Conservation (phyloP, 2,113 vertebrate genomes). For the Diadophis punctatus region DNA sequence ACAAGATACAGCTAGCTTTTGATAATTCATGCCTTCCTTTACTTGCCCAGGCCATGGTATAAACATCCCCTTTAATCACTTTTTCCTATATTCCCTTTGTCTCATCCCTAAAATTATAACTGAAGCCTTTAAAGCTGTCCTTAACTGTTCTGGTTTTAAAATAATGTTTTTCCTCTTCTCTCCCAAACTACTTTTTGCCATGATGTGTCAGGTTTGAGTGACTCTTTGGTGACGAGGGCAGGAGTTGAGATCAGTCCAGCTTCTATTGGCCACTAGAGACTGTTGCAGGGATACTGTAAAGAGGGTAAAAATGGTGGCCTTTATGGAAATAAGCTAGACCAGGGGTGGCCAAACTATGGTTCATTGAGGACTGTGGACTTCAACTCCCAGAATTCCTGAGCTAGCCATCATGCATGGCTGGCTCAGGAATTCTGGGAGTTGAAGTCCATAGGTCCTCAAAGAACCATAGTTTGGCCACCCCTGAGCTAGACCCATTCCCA, state of each 20-base stretch:
- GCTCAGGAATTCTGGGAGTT: too few species aligned
- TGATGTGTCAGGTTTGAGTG: not conserved
- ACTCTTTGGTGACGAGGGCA: not conserved
- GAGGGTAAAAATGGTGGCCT: not conserved
- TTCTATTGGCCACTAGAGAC: not conserved
- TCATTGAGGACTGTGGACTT: too few species aligned
- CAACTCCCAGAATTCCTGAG: too few species aligned
- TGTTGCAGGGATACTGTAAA: not conserved
- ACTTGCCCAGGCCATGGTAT: not conserved
- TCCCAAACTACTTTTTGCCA: not conserved
- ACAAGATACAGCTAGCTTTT: not conserved
- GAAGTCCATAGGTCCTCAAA: too few species aligned
- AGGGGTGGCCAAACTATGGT: too few species aligned
- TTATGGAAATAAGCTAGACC: not conserved
- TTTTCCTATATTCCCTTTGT: not conserved
- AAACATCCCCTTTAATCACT: too few species aligned
- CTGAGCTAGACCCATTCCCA: not conserved
- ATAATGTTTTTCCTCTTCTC: not conserved
- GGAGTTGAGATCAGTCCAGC: not conserved
- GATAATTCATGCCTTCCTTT: not conserved
- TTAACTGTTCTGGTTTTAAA: not conserved
- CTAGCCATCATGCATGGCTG: too few species aligned
- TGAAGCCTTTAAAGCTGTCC: not conserved
- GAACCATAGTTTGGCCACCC: too few species aligned
- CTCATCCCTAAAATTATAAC: not conserved